phyloP scores from a whole-genome alignment of 1,140 invertebrate genomes.

The Anastrepha obliqua region DNA sequence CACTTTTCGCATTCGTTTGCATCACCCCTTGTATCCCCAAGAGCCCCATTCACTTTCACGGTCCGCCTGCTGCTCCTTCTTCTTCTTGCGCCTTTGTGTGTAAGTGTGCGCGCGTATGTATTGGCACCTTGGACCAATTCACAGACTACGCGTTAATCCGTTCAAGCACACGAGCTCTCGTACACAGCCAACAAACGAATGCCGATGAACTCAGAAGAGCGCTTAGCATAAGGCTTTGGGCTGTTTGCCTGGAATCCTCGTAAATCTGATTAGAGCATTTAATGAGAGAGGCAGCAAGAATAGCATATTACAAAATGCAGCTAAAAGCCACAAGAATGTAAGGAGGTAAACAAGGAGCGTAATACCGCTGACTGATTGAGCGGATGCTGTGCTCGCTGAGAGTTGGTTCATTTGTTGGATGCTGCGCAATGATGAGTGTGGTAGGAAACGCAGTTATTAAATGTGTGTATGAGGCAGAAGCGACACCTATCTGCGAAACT shows the following conservation, averaged over 20 bases:
- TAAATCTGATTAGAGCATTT: constrained; percentile 43
- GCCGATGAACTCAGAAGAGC: constrained; percentile 37
- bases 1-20: constrained; percentile 22
- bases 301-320: neutral
- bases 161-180: constrained; percentile 36
- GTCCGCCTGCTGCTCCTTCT: neutral
- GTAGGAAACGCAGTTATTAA: neutral
- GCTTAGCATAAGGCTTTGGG: constrained; percentile 31
- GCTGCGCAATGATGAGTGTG: constrained; percentile 2
- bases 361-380: neutral
- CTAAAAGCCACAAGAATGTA: neutral
- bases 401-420: constrained; percentile 49
- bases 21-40: neutral
- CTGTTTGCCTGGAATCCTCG: constrained; percentile 23
- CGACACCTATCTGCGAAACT: neutral
- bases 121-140: neutral
- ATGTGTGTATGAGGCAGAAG: neutral
- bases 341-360: neutral
- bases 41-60: constrained; percentile 32
- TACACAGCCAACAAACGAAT: constrained; percentile 49
- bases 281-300: neutral
- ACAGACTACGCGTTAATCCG: constrained; percentile 37
- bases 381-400: neutral
- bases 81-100: neutral
- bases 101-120: neutral